A percentile compares a stretch with the other conserved stretches of the same genome.
These are phyloP conservation scores for Magallana gigas DNA, from an alignment of 1,140 invertebrate genomes.

Conservation along the genomic window DNA sequence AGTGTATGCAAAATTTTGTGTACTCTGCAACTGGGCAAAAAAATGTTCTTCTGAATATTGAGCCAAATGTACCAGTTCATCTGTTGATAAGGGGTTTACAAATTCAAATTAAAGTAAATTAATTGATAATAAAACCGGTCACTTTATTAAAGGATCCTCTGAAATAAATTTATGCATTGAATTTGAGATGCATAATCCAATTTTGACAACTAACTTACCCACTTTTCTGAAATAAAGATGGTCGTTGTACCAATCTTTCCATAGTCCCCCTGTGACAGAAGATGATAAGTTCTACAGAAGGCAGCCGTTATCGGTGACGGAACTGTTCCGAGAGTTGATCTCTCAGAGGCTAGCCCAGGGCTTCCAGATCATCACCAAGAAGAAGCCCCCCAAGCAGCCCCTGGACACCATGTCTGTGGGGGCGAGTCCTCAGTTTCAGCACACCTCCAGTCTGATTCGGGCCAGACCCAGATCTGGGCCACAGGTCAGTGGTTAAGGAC, in stretches of 20 bases:
- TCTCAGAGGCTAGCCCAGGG: slow-evolving; percentile 81
- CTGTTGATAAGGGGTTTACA: no score
- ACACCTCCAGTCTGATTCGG: slow-evolving; percentile 56
- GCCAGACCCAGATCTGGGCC: slow-evolving; percentile 56
- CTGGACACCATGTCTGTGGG: slow-evolving; percentile 72
- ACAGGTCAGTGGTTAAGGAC: slow-evolving; percentile 46
- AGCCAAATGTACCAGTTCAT: no score
- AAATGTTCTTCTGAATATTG: no score
- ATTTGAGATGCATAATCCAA: no score
- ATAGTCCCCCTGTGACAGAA: slow-evolving; percentile 63
- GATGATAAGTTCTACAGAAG: slow-evolving; percentile 72
- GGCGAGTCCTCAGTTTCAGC: slow-evolving; percentile 66
- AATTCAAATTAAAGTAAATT: no score
- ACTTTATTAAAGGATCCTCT: no score
- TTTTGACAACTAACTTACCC: no score
- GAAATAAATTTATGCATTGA: no score
- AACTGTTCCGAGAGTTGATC: slow-evolving; percentile 77
- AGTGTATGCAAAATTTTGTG: no score
- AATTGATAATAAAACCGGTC: no score
- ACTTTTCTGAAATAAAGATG: no score
- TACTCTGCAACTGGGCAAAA: no score
- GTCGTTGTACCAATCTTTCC: background rate
- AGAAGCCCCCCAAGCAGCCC: slow-evolving; percentile 59
- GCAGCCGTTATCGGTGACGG: slow-evolving; percentile 67
- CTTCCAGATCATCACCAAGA: slow-evolving; percentile 88